Base-by-base conservation (phyloP, 1,140 invertebrate genomes). In the Nebria ingens region DNA sequence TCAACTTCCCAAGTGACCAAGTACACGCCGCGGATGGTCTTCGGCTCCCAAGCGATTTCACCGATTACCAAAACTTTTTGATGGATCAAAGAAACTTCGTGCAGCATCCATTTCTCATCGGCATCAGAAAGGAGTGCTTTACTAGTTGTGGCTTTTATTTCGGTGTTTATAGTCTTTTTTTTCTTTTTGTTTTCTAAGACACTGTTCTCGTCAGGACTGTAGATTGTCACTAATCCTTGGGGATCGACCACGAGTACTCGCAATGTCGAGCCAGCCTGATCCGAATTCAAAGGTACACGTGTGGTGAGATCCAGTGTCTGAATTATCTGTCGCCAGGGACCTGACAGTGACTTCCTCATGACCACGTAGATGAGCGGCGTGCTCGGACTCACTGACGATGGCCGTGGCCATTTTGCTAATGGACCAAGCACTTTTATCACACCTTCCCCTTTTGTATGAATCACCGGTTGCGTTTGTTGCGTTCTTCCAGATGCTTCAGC, bases 1-100 rank as follows among this genome's bases (percentile, higher is more conserved):
- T 85, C 84, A 6, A 88, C 83, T 75, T 89, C 86, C 87, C 87
- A 89, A 38, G 85, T 88, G 52, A 89, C 85, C 61, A 89, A 74
- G 68, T 88, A 89, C 25, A 87, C 79, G 54, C 75, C 80, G 56
- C 75, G 76, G 29, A 65, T 74, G 66, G 76, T 79, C 69, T 79
- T 78, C 40, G 79, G 76, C 57, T 83, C 81, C 85, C 85, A 87
- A 29, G 83, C 80, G 54, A 87, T 82, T 72, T 87, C 84, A 21
- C 83, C 84, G 50, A 87, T 83, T 11, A 87, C 85, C 53, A 87
- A 63, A 57, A 82, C 80, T 67, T 83, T 82, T 68, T 85, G 82
- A 66, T 84, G 81, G 52, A 84, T 83, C 21, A 85, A 71, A 6
- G 81, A 83, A 55, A 82, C 76, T 69, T 82, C 79, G 58, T 79